Evolutionary conservation across 2,113 vertebrate species (phyloP).

Genomic region (Platichthys stellatus): DNA sequence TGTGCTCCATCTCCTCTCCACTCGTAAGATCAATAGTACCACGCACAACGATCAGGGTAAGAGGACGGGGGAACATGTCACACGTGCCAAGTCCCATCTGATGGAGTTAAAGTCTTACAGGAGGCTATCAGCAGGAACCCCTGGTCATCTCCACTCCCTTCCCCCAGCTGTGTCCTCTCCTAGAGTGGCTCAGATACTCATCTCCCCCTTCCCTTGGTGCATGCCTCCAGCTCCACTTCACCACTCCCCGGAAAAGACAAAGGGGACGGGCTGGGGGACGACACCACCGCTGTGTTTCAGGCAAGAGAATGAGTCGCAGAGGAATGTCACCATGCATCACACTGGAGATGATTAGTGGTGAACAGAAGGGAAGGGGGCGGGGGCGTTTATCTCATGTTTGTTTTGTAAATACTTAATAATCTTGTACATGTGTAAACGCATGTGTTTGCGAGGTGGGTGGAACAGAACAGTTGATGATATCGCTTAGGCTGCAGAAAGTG

Average conservation of each 20-base stretch:
- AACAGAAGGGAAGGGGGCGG: neutral
- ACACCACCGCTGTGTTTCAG: neutral
- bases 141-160: slow-evolving; percentile 17
- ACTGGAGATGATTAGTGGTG: neutral
- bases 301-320: neutral
- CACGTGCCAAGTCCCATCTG: neutral
- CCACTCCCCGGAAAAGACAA: slow-evolving; percentile 51
- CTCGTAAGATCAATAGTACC: neutral
- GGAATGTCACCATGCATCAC: neutral
- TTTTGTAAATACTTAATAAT: neutral
- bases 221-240: slow-evolving; percentile 36
- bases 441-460: neutral
- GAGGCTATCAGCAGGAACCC: neutral
- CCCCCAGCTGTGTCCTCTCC: neutral
- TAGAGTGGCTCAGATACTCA: slow-evolving; percentile 37
- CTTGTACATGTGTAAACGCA: neutral
- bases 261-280: slow-evolving; percentile 22
- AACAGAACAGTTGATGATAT: neutral
- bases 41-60: neutral
- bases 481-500: no score
- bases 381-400: neutral
- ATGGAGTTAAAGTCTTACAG: neutral
- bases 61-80: neutral
- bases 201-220: slow-evolving; percentile 12
- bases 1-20: slow-evolving; percentile 18